Conservation (phyloP, 1,140 invertebrate genomes). For the Drosophila kanapiae region DNA sequence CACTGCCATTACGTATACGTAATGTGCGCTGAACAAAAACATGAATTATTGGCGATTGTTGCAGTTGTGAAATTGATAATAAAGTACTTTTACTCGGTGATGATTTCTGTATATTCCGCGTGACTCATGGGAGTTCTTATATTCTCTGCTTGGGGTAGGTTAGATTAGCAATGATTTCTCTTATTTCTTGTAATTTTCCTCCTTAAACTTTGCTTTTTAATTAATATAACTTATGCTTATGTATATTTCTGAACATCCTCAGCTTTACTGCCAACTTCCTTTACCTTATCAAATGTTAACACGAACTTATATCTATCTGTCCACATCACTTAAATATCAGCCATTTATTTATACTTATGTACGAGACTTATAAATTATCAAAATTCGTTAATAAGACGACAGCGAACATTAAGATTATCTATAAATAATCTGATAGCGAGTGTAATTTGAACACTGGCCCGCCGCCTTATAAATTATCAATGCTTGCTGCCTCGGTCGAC, state of each 20-base stretch:
- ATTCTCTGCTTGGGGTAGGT: conserved; percentile 29
- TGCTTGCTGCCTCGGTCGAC: conserved; percentile 4
- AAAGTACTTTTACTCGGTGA: background rate
- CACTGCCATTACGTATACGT: conserved; percentile 31
- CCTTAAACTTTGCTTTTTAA: too few relatives aligned
- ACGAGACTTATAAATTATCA: conserved; percentile 68
- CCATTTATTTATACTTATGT: conserved; percentile 51
- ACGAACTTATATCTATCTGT: conserved; percentile 27
- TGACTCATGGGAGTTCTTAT: conserved; percentile 15
- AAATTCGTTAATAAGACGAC: conserved; percentile 60
- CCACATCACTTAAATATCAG: conserved; percentile 53
- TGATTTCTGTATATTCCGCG: background rate
- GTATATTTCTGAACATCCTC: background rate
- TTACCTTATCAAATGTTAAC: background rate
- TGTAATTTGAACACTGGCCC: conserved; percentile 36
- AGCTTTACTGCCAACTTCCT: background rate
- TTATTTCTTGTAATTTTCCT: background rate
- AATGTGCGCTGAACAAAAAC: conserved; percentile 23
- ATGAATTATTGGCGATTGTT: conserved; percentile 34
- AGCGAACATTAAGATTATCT: conserved; percentile 72
- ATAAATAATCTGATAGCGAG: conserved; percentile 46
- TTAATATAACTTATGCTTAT: background rate
- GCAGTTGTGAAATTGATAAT: conserved; percentile 54
- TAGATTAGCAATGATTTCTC: background rate
- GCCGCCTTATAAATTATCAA: conserved; percentile 53